These are phyloP conservation scores for Caenorhabditis parvicauda DNA, from an alignment of 2,888 invertebrate genomes.

Conservation along the genomic window DNA sequence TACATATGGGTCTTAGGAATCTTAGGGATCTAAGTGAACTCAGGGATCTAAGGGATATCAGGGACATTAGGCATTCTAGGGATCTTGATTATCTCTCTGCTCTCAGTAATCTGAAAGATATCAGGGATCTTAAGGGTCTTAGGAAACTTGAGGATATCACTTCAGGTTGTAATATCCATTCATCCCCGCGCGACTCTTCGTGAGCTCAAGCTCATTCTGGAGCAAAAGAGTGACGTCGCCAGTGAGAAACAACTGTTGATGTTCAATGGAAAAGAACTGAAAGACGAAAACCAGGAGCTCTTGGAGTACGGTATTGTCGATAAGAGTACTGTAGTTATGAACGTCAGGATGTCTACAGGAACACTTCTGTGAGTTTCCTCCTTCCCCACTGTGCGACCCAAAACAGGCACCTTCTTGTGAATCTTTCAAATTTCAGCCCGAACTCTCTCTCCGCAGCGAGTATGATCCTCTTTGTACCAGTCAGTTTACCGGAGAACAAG, in stretches of 20 bases:
- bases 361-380: conserved; percentile 2
- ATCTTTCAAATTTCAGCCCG: no score
- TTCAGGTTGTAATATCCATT: conserved; percentile 11
- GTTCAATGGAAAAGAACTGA: conserved; percentile 39
- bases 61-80: no score
- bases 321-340: conserved; percentile 19
- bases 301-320: conserved; percentile 20
- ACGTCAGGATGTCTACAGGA: conserved; percentile 33
- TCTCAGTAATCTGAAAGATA: no score
- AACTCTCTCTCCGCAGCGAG: conserved; percentile 20
- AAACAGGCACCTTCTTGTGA: no score
- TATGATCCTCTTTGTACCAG: conserved; percentile 21
- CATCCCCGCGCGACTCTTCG: conserved; percentile 10
- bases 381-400: not conserved
- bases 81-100: no score
- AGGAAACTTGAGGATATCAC: not conserved
- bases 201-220: conserved; percentile 17
- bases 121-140: no score
- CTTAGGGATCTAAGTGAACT: no score
- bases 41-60: no score
- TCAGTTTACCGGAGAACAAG: conserved; percentile 14
- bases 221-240: conserved; percentile 15
- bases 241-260: conserved; percentile 28
- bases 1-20: conserved; percentile 3
- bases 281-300: conserved; percentile 7